Evolutionary conservation across 2,888 invertebrate genomes (phyloP).

Genomic region (Pristionchus japonicus): DNA sequence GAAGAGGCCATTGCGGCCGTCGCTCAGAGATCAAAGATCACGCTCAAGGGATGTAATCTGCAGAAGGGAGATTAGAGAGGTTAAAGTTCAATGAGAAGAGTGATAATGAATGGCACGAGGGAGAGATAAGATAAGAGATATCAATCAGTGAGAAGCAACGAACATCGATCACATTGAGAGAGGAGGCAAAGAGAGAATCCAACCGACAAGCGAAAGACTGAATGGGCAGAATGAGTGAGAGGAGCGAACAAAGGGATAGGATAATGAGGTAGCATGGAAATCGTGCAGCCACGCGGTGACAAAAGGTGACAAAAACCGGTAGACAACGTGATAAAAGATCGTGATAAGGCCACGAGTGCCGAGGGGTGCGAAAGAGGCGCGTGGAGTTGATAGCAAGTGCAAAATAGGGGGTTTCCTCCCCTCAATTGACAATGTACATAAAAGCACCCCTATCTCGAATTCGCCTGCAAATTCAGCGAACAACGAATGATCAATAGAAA

Average conservation of each 20-base stretch:
- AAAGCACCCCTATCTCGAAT: neutral
- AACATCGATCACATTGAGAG: neutral
- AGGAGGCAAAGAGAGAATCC: neutral
- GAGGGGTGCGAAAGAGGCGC: neutral
- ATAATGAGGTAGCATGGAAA: neutral
- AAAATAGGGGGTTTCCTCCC: neutral
- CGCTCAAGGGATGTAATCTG: neutral
- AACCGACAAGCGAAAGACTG: neutral
- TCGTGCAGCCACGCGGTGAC: neutral
- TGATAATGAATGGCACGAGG: neutral
- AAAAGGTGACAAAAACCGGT: neutral
- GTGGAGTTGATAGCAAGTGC: neutral
- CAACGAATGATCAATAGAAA: neutral
- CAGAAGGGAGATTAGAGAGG: neutral
- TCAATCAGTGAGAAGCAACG: neutral
- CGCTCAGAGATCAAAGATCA: slow-evolving; percentile 27
- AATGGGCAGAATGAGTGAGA: neutral
- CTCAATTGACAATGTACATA: neutral
- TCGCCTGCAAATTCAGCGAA: neutral
- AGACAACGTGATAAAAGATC: neutral
- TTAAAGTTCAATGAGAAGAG: neutral
- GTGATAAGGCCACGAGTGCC: slow-evolving; percentile 13
- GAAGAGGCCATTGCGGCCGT: slow-evolving; percentile 26
- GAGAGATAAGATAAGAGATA: neutral
- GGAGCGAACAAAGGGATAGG: neutral